These are phyloP conservation scores for Acanthosoma haemorrhoidale DNA, from an alignment of 2,888 invertebrate species.

Conservation along the genomic window DNA sequence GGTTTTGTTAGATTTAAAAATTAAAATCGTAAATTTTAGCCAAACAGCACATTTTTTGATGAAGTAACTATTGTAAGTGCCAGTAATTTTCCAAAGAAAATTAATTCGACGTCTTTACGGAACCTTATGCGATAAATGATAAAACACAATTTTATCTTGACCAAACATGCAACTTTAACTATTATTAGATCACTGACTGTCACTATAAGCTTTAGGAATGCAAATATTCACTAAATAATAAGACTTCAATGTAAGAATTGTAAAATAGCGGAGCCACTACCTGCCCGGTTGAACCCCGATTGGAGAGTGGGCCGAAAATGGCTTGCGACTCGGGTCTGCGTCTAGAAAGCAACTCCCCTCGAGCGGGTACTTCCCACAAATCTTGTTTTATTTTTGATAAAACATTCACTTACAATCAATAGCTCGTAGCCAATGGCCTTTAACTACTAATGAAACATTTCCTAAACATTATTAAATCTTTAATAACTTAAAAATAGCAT, in stretches of 20 bases:
- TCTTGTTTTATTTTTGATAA: no score
- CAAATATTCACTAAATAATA: neutral
- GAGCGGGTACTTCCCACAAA: no score
- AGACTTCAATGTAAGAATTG: neutral
- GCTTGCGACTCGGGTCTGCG: conserved; percentile 18
- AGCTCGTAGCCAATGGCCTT: no score
- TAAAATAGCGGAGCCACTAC: conserved; percentile 5
- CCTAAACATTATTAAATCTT: no score
- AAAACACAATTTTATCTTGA: conserved; percentile 10
- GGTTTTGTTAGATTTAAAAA: neutral
- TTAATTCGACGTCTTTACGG: neutral
- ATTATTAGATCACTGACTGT: conserved; percentile 5
- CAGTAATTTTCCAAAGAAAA: neutral
- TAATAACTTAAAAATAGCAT: no score
- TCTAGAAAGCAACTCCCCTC: conserved; percentile 11
- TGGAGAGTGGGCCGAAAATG: conserved; percentile 23
- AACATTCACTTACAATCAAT: no score
- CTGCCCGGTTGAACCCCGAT: conserved; percentile 4
- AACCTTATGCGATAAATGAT: conserved; percentile 17
- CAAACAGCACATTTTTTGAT: conserved; percentile 1
- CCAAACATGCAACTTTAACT: neutral
- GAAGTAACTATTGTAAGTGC: neutral
- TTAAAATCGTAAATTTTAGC: neutral
- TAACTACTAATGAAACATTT: no score
- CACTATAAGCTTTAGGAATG: neutral